Evolutionary conservation across 1,140 invertebrate genomes (phyloP), one percentile per base, ranked within the genome.

Genomic region (Trichonephila clavipes): DNA sequence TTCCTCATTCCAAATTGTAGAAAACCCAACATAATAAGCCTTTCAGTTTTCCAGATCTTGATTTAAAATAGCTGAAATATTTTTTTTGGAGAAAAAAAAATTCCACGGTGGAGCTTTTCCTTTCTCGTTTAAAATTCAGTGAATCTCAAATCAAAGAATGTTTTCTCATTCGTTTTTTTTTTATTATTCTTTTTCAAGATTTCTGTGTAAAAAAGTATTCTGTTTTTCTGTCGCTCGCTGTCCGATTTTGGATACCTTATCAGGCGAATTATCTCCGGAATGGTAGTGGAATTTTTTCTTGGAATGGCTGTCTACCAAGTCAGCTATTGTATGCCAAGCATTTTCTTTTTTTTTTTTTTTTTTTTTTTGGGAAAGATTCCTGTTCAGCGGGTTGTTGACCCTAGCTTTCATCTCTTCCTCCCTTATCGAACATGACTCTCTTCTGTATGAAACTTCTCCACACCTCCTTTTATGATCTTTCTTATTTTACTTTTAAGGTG

Each of bases 401-500:
- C 34, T 10, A 28, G 72, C 24, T 77, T 77, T 28, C 72, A 77
- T 77, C 34, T 77, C 34, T 16, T 40, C 72, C 34, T 77, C 51
- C 18, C 72, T 77, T 34, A 77, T 77, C 72, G 28, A 77, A 40
- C 28, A 34, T 19, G 16, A 34, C 72, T 16, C 72, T 77, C 34
- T 77, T 77, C 72, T 77, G 12, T 19, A 77, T 77, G 72, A 40
- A 77, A 77, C 72, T 40, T 12, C 72, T 77, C 14, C 72, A 77
- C 72, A 77, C 24, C 72, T 34, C 28, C 14, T 77, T 77, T 77
- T 77, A 77, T 77, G 72, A 77, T 28, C 72, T 77, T 77, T 77
- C 28, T 77, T 77, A 77, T 77, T 77, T 77, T 77, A 77, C 28
- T 77, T 77, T 77, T 77, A 69, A 77, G 72, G 72, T 77, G 72